These are phyloP conservation scores for Camponotus vicinus DNA, from an alignment of 1,140 invertebrate genomes.

Conservation along the genomic window DNA sequence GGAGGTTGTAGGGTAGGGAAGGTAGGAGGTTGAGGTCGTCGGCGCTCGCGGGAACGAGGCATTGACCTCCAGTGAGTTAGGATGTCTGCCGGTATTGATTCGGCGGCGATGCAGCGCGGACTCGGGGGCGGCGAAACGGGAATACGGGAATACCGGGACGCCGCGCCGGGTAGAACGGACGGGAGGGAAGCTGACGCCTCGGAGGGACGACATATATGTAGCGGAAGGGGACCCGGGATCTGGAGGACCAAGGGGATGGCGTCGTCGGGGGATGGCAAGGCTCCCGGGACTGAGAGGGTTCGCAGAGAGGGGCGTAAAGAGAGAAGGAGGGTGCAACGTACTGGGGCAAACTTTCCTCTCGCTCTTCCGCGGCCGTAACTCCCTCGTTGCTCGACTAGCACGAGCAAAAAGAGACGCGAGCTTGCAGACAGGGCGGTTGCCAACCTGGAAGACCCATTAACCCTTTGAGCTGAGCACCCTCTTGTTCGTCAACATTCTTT, in stretches of 20 bases:
- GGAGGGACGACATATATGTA: slow-evolving; percentile 66
- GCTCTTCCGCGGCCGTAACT: slow-evolving; percentile 42
- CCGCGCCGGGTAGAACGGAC: slow-evolving; percentile 55
- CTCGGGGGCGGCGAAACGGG: slow-evolving; percentile 75
- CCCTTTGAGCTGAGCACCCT: slow-evolving; percentile 51
- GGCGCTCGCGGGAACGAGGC: slow-evolving; percentile 81
- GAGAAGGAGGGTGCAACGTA: slow-evolving; percentile 80
- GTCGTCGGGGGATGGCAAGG: slow-evolving; percentile 34
- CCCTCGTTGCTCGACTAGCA: slow-evolving; percentile 60
- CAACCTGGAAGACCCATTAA: slow-evolving; percentile 81
- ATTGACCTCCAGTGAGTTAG: slow-evolving; percentile 83
- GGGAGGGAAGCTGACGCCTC: slow-evolving; percentile 68
- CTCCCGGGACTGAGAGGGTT: slow-evolving; percentile 52
- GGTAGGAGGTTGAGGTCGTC: slow-evolving; percentile 83
- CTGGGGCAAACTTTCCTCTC: slow-evolving; percentile 79
- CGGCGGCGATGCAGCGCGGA: slow-evolving; percentile 75
- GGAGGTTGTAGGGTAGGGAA: slow-evolving; percentile 75
- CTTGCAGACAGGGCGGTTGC: slow-evolving; percentile 77
- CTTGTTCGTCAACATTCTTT: slow-evolving; percentile 38
- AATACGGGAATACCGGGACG: slow-evolving; percentile 76
- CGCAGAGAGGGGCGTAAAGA: slow-evolving; percentile 32
- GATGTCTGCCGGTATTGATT: slow-evolving; percentile 85
- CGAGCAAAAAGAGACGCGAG: slow-evolving; percentile 70
- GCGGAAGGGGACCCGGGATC: slow-evolving; percentile 56
- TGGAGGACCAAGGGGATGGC: slow-evolving; percentile 52